These are phyloP conservation scores for Trachymyrmex cornetzi DNA, from an alignment of 1,140 invertebrate species.

Conservation along the genomic window DNA sequence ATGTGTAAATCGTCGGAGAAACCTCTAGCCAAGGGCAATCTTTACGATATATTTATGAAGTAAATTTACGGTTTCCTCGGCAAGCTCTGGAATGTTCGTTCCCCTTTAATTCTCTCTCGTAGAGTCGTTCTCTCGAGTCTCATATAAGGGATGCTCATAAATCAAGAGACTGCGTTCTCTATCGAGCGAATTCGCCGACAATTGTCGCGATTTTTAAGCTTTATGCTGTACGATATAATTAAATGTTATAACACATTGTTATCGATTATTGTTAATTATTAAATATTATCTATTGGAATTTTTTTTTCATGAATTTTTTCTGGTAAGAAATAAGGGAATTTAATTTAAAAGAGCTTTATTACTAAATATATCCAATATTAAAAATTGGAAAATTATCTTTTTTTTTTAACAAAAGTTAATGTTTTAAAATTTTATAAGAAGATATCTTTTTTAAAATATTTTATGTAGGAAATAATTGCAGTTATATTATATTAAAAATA, in stretches of 20 bases:
- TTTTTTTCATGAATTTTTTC: not conserved
- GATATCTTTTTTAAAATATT: not conserved
- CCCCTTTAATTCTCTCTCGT: conserved; percentile 45
- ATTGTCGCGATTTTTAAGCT: not conserved
- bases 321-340: not conserved
- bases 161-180: conserved; percentile 27
- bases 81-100: not conserved
- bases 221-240: not conserved
- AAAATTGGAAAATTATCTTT: not conserved
- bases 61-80: conserved; percentile 41
- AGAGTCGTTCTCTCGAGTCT: conserved; percentile 46
- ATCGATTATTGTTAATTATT: not conserved
- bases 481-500: not conserved
- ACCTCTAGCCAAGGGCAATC: conserved; percentile 14
- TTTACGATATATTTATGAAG: conserved; percentile 56
- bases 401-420: not conserved
- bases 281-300: not conserved
- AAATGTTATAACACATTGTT: not conserved
- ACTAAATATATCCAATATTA: not conserved
- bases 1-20: conserved; percentile 63
- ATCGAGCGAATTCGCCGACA: no score
- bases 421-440: conserved; percentile 1
- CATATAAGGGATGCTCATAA: conserved; percentile 64
- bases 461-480: not conserved
- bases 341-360: not conserved